These are phyloP conservation scores for Promerops cafer DNA, from an alignment of 2,113 vertebrate genomes.

Conservation along the genomic window DNA sequence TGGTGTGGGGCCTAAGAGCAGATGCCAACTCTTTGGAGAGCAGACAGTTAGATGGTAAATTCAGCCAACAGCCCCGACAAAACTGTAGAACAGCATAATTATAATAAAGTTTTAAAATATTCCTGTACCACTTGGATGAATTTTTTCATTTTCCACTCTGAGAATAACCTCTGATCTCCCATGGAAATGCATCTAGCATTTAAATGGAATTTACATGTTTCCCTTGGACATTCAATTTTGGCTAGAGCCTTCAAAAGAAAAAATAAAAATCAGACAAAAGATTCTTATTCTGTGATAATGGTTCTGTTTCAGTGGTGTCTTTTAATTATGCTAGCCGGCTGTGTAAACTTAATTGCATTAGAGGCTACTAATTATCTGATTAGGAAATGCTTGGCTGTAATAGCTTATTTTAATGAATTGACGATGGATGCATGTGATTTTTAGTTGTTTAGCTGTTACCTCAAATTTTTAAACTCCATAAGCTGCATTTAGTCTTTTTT, in stretches of 20 bases:
- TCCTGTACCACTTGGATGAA: neutral
- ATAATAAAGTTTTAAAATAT: neutral
- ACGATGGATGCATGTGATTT: neutral
- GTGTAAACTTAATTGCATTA: conserved; percentile 42
- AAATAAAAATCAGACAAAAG: neutral
- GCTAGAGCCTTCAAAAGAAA: neutral
- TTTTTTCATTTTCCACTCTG: neutral
- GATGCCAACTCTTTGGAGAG: neutral
- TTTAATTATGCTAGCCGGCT: conserved; percentile 15
- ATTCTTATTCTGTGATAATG: neutral
- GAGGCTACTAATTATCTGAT: conserved; percentile 45
- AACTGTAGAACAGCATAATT: neutral
- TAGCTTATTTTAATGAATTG: conserved; percentile 29
- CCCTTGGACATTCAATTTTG: neutral
- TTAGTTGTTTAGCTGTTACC: neutral
- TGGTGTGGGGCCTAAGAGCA: neutral
- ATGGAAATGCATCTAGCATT: neutral
- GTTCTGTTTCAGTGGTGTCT: neutral
- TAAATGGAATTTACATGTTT: neutral
- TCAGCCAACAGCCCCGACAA: neutral
- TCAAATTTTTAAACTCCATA: neutral
- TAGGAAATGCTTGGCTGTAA: conserved; percentile 25
- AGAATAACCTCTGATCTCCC: conserved; percentile 22
- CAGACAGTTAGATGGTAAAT: neutral
- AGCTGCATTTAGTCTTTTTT: neutral